A percentile compares a stretch with the other conserved stretches of the same genome.
Evolutionary conservation across 2,888 invertebrate genomes (phyloP).

Genomic region (Drosophila kanekoi): DNA sequence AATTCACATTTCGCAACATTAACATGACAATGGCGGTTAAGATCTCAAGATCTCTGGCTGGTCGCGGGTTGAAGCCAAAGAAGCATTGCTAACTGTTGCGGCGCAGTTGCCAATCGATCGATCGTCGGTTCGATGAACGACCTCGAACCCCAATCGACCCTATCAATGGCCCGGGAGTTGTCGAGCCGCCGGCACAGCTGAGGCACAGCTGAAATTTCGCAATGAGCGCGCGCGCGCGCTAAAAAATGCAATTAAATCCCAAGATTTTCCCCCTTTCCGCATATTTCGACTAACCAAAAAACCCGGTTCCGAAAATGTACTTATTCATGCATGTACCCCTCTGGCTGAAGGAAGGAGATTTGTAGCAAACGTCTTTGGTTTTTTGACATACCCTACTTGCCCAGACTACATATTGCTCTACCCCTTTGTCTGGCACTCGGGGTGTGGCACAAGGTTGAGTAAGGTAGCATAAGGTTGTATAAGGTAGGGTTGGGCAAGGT

Average conservation of each 20-base stretch:
- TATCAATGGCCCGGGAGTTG: constrained; percentile 40
- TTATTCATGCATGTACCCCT: constrained; percentile 29
- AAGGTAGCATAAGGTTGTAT: constrained; percentile 42
- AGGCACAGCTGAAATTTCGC: constrained; percentile 75
- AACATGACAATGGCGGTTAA: constrained; percentile 73
- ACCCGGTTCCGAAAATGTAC: constrained; percentile 49
- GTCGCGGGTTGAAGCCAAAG: constrained; percentile 34
- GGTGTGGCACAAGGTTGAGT: constrained; percentile 52
- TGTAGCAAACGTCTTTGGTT: constrained; percentile 74
- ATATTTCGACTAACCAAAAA: constrained; percentile 26
- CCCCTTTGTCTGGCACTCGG: constrained; percentile 51
- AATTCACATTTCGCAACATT: constrained; percentile 81
- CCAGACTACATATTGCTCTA: constrained; percentile 40
- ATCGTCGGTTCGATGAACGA: constrained; percentile 31
- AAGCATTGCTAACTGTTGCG: constrained; percentile 71
- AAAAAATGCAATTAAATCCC: constrained; percentile 78
- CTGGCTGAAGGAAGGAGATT: constrained; percentile 59
- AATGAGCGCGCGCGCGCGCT: constrained; percentile 79
- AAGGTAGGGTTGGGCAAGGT: constrained; percentile 45
- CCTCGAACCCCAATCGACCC: constrained; percentile 30
- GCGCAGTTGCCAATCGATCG: constrained; percentile 62
- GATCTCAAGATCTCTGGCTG: constrained; percentile 33
- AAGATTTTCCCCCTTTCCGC: constrained; percentile 31
- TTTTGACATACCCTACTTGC: constrained; percentile 45
- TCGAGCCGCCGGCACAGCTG: constrained; percentile 42